Evolutionary conservation across 2,888 invertebrate species (phyloP).

Genomic region (Coleophora deauratella): DNA sequence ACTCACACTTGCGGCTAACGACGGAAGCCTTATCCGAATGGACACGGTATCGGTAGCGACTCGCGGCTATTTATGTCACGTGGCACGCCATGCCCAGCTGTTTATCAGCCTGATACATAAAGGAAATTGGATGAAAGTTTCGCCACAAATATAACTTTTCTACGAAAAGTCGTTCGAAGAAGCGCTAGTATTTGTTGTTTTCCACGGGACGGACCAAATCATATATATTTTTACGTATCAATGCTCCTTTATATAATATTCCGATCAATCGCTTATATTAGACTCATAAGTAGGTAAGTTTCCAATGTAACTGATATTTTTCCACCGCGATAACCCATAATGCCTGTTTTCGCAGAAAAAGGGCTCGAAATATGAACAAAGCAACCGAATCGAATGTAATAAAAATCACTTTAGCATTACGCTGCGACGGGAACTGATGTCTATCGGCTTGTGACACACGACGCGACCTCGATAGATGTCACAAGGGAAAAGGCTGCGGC

Average conservation of each 20-base stretch:
- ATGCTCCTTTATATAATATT: no score
- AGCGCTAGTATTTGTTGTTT: no score
- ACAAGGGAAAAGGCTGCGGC: slow-evolving; percentile 52
- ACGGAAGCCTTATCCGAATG: slow-evolving; percentile 45
- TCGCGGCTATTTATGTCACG: not conserved
- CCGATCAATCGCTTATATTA: no score
- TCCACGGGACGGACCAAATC: no score
- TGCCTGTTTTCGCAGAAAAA: slow-evolving; percentile 46
- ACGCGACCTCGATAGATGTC: slow-evolving; percentile 62
- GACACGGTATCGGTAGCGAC: slow-evolving; percentile 5
- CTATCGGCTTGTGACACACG: slow-evolving; percentile 50
- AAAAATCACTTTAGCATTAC: slow-evolving; percentile 70
- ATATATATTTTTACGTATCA: no score
- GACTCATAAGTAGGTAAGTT: slow-evolving; percentile 5
- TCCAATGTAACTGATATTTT: slow-evolving; percentile 32
- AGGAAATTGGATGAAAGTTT: no score
- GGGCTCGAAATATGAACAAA: slow-evolving; percentile 58
- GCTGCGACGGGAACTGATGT: slow-evolving; percentile 65
- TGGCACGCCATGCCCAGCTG: not conserved
- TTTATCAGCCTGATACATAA: no score
- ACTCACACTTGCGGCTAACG: slow-evolving; percentile 21
- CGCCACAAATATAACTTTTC: no score
- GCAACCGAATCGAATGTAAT: slow-evolving; percentile 70
- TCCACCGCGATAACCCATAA: slow-evolving; percentile 37
- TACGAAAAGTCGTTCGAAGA: no score